Evolutionary conservation across 2,888 invertebrate species (phyloP).

Genomic region (Epinotia demarniana): DNA sequence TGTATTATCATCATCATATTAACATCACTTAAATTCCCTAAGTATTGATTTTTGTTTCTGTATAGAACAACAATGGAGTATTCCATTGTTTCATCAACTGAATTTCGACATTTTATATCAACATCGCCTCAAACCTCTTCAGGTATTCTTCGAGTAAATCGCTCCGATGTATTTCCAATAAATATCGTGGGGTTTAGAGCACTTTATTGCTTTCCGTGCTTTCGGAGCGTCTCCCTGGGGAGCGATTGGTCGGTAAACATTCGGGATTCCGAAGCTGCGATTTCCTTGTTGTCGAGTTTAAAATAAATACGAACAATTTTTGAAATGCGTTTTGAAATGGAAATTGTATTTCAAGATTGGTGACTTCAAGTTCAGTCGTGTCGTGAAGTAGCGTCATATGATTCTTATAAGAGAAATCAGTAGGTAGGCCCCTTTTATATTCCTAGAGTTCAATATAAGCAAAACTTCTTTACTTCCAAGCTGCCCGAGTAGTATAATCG

Average conservation of each 20-base stretch:
- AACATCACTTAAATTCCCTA: background rate
- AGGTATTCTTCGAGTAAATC: slow-evolving; percentile 42
- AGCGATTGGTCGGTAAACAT: slow-evolving; percentile 80
- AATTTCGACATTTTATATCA: slow-evolving; percentile 4
- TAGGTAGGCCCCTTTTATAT: too few relatives aligned
- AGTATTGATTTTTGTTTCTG: background rate
- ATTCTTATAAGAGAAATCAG: too few relatives aligned
- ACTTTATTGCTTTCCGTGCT: slow-evolving; percentile 68
- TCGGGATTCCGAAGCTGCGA: slow-evolving; percentile 29
- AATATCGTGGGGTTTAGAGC: slow-evolving; percentile 60
- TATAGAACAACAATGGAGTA: too few relatives aligned
- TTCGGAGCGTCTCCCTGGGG: slow-evolving; percentile 73
- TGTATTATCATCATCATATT: too few relatives aligned
- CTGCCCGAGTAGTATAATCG: too few relatives aligned
- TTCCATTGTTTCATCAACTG: background rate
- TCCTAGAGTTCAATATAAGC: too few relatives aligned
- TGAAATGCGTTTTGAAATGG: background rate
- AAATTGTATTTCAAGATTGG: background rate
- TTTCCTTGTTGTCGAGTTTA: slow-evolving; percentile 28
- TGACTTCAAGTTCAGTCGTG: too few relatives aligned
- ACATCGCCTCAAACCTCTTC: slow-evolving; percentile 12
- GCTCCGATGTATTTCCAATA: slow-evolving; percentile 54
- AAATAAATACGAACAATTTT: slow-evolving; percentile 33
- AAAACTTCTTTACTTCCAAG: too few relatives aligned
- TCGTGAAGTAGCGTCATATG: too few relatives aligned